Base-by-base conservation (phyloP, 2,797 vertebrate genomes). In the Lepidocolaptes lacrymiger region DNA sequence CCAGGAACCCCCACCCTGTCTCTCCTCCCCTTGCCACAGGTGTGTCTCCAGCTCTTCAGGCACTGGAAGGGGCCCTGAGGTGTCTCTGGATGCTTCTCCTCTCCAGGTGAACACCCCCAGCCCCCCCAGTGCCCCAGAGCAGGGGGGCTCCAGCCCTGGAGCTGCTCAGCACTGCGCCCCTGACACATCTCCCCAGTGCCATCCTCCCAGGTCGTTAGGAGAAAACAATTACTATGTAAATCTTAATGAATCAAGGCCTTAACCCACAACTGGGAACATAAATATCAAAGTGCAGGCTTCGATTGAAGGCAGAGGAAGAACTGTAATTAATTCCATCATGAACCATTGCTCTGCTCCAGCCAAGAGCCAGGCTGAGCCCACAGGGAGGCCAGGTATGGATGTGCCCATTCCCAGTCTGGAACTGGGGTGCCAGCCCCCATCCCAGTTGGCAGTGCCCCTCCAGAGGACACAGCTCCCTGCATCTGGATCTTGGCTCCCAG, bases 161-260 rank as follows among this genome's bases (percentile, higher is more conserved):
- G 11, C 19, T 30, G 61, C 85, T 76, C 55, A 34, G 41, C 44
- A 2, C 1, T 1, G 11, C 2, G 51, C 51, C 51, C 83, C 19
- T 4, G 91, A 26, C 68, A 10, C 14, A 0, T 80, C 79, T 93
- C 93, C 92, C 73, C 36, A 15, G 84, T 83, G 76, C 81, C 72
- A 26, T 86, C 91, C 95, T 91, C 92, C 93, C 72, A 48, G 73
- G 80, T 94, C 64, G 7, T 96, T 93, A 96, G 95, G 48, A 94
- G 83, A 85, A 95, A 96, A 96, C 94, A 95, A 95, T 97, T 95
- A 95, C 96, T 86, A 87, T 95, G 96, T 93, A 94, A 95, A 96
- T 90, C 94, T 82, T 93, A 96, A 96, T 94, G 93, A 96, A 94
- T 95, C 95, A 87, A 85, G 94, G 93, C 88, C 72, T 5, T 88